Conservation (phyloP, 2,797 vertebrate species). For the Diceros bicornis region DNA sequence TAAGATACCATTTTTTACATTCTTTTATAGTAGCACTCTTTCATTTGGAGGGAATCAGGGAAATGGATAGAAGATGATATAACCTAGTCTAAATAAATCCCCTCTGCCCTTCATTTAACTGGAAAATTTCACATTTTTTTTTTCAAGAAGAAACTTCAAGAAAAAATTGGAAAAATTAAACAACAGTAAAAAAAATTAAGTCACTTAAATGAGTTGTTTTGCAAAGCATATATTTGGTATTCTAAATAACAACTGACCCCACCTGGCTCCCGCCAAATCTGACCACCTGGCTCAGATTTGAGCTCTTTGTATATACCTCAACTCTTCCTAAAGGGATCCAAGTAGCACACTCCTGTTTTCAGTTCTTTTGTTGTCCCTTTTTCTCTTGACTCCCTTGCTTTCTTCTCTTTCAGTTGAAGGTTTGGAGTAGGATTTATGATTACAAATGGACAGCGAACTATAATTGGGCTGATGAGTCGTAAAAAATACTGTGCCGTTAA, state of each 20-base stretch:
- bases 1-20: neutral
- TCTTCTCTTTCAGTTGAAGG: neutral
- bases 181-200: neutral
- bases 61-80: neutral
- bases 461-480: neutral
- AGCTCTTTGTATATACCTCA: fast-evolving
- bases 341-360: neutral
- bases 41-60: neutral
- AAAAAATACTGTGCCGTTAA: neutral
- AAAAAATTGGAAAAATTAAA: neutral
- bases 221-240: neutral
- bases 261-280: no score
- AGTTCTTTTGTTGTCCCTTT: neutral
- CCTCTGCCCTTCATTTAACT: neutral
- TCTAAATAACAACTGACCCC: neutral
- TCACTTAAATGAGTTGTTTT: neutral
- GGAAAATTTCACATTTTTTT: neutral
- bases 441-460: neutral
- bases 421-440: neutral
- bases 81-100: neutral
- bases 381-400: neutral
- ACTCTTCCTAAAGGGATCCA: neutral
- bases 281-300: neutral
- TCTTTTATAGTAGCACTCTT: neutral
- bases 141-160: neutral